A percentile compares a stretch with the other conserved stretches of the same genome.
Evolutionary conservation across 1,140 invertebrate species (phyloP).

Genomic region (Drosophila novamexicana): DNA sequence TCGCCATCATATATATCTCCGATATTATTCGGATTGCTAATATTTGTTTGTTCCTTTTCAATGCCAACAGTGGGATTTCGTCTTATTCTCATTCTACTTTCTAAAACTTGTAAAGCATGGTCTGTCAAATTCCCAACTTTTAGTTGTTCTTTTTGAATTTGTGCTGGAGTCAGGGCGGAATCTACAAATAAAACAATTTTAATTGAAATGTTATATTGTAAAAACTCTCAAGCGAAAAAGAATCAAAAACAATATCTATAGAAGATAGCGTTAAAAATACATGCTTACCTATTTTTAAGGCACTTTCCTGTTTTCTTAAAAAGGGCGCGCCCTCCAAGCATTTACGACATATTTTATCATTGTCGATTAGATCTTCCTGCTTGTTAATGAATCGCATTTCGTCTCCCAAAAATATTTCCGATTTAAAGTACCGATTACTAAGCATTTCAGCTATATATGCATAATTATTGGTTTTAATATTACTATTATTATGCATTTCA

Average conservation of each 20-base stretch:
- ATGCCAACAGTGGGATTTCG: constrained; percentile 62
- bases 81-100: constrained; percentile 55
- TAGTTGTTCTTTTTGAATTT: constrained; percentile 58
- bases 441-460: constrained; percentile 94
- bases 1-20: constrained; percentile 88
- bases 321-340: constrained; percentile 64
- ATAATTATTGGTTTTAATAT: constrained; percentile 85
- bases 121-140: constrained; percentile 73
- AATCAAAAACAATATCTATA: no score
- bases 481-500: constrained; percentile 87
- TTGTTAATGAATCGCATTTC: constrained; percentile 81
- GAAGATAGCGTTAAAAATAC: neutral
- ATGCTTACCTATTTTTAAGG: constrained; percentile 25
- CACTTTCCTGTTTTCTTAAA: constrained; percentile 34
- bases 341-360: constrained; percentile 64
- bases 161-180: constrained; percentile 16
- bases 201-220: neutral
- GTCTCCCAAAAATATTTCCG: constrained; percentile 89
- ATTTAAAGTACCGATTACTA: constrained; percentile 86
- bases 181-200: constrained; percentile 24
- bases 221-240: no score
- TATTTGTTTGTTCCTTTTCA: constrained; percentile 31
- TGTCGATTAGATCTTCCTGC: constrained; percentile 57
- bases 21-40: constrained; percentile 20
- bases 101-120: constrained; percentile 71